phyloP scores from a whole-genome alignment of 2,888 invertebrate species.

The Drosophila incognita region DNA sequence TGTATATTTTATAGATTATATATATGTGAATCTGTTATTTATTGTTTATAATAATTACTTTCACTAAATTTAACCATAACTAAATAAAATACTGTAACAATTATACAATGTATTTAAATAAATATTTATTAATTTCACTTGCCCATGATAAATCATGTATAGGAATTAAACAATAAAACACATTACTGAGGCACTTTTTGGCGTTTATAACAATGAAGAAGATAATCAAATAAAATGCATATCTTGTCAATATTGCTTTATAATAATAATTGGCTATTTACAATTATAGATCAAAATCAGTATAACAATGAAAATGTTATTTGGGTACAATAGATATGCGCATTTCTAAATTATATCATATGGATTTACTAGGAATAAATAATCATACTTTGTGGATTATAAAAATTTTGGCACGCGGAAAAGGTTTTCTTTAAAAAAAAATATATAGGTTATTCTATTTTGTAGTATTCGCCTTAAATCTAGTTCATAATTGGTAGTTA shows the following conservation, averaged over 20 bases:
- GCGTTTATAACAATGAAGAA: constrained; percentile 74
- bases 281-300: constrained; percentile 42
- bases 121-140: constrained; percentile 34
- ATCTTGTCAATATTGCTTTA: constrained; percentile 50
- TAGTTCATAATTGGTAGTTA: constrained; percentile 42
- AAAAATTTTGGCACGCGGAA: constrained; percentile 69
- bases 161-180: constrained; percentile 64
- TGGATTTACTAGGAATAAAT: constrained; percentile 27
- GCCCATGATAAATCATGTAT: constrained; percentile 49
- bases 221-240: constrained; percentile 50
- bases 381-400: constrained; percentile 30
- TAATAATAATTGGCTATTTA: constrained; percentile 48
- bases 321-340: constrained; percentile 26
- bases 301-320: constrained; percentile 36
- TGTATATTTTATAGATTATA: constrained; percentile 52
- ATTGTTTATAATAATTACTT: constrained; percentile 37
- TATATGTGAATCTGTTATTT: constrained; percentile 27
- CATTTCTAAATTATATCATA: constrained; percentile 19
- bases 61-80: constrained; percentile 63
- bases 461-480: constrained; percentile 31
- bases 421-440: constrained; percentile 25
- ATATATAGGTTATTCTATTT: constrained; percentile 21
- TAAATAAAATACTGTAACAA: constrained; percentile 52
- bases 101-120: constrained; percentile 43
- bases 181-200: constrained; percentile 84